phyloP scores from a whole-genome alignment of 1,140 invertebrate species.

The Hormaphis cornu region DNA sequence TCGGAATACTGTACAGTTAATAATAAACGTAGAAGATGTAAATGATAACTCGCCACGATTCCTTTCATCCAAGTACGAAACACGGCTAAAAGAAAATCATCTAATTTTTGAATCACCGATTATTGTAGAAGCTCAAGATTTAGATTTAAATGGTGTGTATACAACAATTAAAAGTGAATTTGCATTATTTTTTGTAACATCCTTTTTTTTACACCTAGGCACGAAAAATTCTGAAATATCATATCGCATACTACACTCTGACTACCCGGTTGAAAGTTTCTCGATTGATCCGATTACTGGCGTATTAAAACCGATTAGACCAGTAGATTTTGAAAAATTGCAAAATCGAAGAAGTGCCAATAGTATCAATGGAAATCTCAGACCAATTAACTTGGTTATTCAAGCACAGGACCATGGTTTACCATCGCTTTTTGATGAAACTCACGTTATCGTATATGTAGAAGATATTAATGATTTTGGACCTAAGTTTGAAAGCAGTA shows the following conservation, averaged over 20 bases:
- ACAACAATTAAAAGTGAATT: neutral
- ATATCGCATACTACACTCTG: slow-evolving; percentile 68
- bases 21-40: slow-evolving; percentile 76
- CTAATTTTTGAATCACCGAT: slow-evolving; percentile 65
- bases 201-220: slow-evolving; percentile 43
- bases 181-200: neutral
- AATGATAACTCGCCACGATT: slow-evolving; percentile 82
- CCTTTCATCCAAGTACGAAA: slow-evolving; percentile 71
- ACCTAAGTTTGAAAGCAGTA: slow-evolving; percentile 63
- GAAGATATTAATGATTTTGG: slow-evolving; percentile 80
- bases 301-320: slow-evolving; percentile 53
- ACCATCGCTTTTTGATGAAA: slow-evolving; percentile 63
- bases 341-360: slow-evolving; percentile 37
- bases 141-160: slow-evolving; percentile 67
- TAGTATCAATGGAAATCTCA: slow-evolving; percentile 51
- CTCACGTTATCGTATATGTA: slow-evolving; percentile 67
- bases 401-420: slow-evolving; percentile 68
- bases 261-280: slow-evolving; percentile 63
- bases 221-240: slow-evolving; percentile 76
- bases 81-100: slow-evolving; percentile 71
- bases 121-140: slow-evolving; percentile 68
- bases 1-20: slow-evolving; percentile 73
- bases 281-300: slow-evolving; percentile 66
- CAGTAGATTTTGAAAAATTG: slow-evolving; percentile 68
- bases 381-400: slow-evolving; percentile 64